phyloP scores from a whole-genome alignment of 2,888 invertebrate genomes.

The Poecilobothrus nobilitatus region DNA sequence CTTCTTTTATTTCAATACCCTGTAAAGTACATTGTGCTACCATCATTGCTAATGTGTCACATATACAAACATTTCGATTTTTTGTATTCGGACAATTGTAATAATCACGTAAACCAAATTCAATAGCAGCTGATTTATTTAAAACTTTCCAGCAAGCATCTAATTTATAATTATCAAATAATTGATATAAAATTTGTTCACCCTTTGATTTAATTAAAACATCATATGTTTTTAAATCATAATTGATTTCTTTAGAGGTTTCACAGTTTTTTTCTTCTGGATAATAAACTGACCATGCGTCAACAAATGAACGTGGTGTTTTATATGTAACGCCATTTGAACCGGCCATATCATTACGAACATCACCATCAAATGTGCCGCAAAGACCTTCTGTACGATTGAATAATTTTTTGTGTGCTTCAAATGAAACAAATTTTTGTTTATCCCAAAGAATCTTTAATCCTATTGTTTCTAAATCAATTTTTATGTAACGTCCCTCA shows the following conservation, averaged over 20 bases:
- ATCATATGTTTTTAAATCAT: slow-evolving; percentile 33
- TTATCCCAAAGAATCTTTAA: slow-evolving; percentile 68
- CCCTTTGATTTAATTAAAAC: slow-evolving; percentile 43
- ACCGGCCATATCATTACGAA: slow-evolving; percentile 58
- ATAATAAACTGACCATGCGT: slow-evolving; percentile 39
- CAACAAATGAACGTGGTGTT: slow-evolving; percentile 39
- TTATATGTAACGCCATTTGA: slow-evolving; percentile 49
- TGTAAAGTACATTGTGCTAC: slow-evolving; percentile 65
- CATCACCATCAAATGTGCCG: slow-evolving; percentile 64
- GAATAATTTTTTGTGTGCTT: slow-evolving; percentile 61
- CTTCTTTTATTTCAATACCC: slow-evolving; percentile 53
- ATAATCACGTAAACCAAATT: slow-evolving; percentile 73
- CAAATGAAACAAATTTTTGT: slow-evolving; percentile 58
- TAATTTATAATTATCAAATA: slow-evolving; percentile 58
- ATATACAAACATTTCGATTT: slow-evolving; percentile 60
- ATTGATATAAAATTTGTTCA: slow-evolving; percentile 51
- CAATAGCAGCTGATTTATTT: slow-evolving; percentile 56
- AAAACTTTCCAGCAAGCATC: slow-evolving; percentile 53
- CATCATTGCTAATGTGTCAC: slow-evolving; percentile 66
- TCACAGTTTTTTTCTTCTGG: slow-evolving; percentile 35
- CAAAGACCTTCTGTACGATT: slow-evolving; percentile 76
- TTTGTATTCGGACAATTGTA: slow-evolving; percentile 54
- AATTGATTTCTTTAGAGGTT: slow-evolving; percentile 33
- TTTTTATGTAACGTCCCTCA: slow-evolving; percentile 59
- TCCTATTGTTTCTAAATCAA: slow-evolving; percentile 59